These are phyloP conservation scores for Pachypsylla venusta DNA, from an alignment of 1,140 invertebrate genomes.

Conservation along the genomic window DNA sequence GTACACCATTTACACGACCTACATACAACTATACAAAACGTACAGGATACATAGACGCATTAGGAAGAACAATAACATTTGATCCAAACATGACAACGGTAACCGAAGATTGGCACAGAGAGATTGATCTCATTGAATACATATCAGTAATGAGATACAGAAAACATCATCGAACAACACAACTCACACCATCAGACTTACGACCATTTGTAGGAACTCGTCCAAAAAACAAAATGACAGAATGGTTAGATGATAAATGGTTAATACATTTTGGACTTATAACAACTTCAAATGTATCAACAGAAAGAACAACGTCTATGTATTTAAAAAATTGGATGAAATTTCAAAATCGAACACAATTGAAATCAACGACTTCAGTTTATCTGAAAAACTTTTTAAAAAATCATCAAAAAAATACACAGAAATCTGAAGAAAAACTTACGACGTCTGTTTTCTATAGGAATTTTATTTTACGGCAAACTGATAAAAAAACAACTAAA, in stretches of 20 bases:
- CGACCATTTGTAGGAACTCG: neutral
- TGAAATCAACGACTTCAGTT: neutral
- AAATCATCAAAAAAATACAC: neutral
- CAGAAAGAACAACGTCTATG: conserved; percentile 1
- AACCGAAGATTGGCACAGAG: neutral
- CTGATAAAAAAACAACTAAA: neutral
- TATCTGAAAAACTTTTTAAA: neutral
- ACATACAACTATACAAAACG: neutral
- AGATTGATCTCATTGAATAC: neutral
- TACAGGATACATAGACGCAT: neutral
- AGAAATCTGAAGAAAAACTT: neutral
- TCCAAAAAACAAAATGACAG: neutral
- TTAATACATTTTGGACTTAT: neutral
- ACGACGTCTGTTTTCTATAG: conserved; percentile 1
- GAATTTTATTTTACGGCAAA: neutral
- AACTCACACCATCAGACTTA: neutral
- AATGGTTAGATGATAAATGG: neutral
- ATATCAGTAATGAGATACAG: neutral
- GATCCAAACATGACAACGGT: neutral
- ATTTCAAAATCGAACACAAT: neutral
- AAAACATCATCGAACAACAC: neutral
- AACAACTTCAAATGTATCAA: conserved; percentile 2
- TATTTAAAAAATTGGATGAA: neutral
- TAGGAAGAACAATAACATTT: neutral
- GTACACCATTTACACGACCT: neutral